Evolutionary conservation across 2,888 invertebrate species (phyloP).

Genomic region (Rutpela maculata): DNA sequence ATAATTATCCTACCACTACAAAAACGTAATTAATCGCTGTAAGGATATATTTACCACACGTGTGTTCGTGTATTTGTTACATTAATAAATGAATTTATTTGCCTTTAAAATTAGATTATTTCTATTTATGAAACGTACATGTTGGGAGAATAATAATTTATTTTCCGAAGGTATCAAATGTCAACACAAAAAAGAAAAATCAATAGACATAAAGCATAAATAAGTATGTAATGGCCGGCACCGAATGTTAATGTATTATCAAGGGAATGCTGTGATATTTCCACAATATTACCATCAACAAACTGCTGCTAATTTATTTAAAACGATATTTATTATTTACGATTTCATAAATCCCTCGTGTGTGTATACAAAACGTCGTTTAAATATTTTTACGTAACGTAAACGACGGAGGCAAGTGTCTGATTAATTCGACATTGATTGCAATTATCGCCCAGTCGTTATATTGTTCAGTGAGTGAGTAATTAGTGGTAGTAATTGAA

Average conservation of each 20-base stretch:
- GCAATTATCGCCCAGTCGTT: constrained; percentile 18
- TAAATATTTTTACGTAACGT: constrained; percentile 8
- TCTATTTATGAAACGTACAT: neutral
- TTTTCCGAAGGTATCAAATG: constrained; percentile 1
- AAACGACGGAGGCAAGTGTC: constrained; percentile 7
- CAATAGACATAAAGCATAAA: neutral
- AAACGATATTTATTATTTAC: neutral
- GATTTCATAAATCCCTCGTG: neutral
- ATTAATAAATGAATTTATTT: constrained; percentile 2
- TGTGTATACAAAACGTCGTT: neutral
- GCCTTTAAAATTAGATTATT: neutral
- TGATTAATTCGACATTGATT: constrained; percentile 27
- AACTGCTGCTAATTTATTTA: constrained; percentile 2
- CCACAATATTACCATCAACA: constrained; percentile 1
- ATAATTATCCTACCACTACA: neutral
- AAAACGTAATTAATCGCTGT: constrained; percentile 2
- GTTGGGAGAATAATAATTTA: constrained; percentile 1
- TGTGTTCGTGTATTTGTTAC: constrained; percentile 9
- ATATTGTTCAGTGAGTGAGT: constrained; percentile 8
- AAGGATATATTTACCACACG: neutral
- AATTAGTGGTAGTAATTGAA: constrained; percentile 3
- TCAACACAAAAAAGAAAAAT: neutral
- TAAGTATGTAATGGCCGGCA: neutral
- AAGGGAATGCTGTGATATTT: neutral
- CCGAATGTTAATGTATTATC: neutral